Evolutionary conservation across 1,140 invertebrate genomes (phyloP).

Genomic region (Spodoptera frugiperda): DNA sequence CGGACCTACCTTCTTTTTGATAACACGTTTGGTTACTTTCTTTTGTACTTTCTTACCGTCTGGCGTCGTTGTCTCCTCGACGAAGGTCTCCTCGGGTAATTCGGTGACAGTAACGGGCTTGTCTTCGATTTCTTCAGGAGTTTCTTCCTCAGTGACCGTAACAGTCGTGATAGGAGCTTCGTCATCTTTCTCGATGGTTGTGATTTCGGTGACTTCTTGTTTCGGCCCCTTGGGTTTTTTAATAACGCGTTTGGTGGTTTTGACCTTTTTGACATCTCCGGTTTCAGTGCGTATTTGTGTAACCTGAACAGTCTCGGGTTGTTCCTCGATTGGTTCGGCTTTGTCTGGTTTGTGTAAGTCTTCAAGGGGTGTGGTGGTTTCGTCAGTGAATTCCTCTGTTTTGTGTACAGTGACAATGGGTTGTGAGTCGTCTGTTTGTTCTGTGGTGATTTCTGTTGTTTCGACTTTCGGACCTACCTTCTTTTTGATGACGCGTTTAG

Average conservation of each 20-base stretch:
- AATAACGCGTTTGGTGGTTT: conserved; percentile 54
- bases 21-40: conserved; percentile 1
- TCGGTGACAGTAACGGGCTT: neutral
- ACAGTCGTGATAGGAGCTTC: conserved; percentile 4
- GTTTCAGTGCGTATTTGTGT: conserved; percentile 51
- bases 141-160: neutral
- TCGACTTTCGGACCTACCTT: neutral
- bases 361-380: conserved; percentile 22
- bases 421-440: conserved; percentile 12
- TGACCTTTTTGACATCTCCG: conserved; percentile 49
- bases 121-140: neutral
- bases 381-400: conserved; percentile 49
- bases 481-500: conserved; percentile 16
- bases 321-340: conserved; percentile 2
- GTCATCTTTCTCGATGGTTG: conserved; percentile 1
- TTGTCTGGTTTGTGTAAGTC: neutral
- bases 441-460: neutral
- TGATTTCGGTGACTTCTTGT: conserved; percentile 3
- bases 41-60: conserved; percentile 10
- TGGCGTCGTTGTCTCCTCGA: neutral
- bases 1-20: conserved; percentile 24
- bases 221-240: conserved; percentile 29
- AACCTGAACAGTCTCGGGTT: conserved; percentile 59
- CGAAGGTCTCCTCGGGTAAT: neutral
- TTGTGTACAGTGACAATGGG: conserved; percentile 15